These are phyloP conservation scores for Lethocerus indicus DNA, from an alignment of 1,140 invertebrate species.

Conservation along the genomic window DNA sequence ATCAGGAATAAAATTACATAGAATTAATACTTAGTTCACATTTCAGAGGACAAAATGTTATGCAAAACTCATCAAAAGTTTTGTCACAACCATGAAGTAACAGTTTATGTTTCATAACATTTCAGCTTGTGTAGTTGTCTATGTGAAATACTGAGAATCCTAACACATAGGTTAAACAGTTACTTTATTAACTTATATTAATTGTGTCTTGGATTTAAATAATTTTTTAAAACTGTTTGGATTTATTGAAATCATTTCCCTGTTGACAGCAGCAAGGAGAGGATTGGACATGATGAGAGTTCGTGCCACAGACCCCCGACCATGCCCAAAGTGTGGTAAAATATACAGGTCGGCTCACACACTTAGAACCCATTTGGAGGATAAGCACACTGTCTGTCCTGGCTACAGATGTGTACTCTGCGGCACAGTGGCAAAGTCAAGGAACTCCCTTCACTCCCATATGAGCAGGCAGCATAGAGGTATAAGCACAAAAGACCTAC, in stretches of 20 bases:
- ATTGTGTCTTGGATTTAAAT: background rate
- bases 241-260: background rate
- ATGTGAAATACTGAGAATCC: too few species aligned
- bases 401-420: constrained; percentile 81
- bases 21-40: too few species aligned
- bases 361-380: constrained; percentile 72
- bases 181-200: too few species aligned
- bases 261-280: constrained; percentile 35
- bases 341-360: constrained; percentile 79
- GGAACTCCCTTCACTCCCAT: constrained; percentile 79
- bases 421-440: constrained; percentile 78
- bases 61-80: too few species aligned
- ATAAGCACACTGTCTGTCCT: constrained; percentile 82
- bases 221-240: background rate
- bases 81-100: too few species aligned
- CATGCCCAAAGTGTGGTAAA: constrained; percentile 83
- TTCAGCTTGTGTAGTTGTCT: too few species aligned
- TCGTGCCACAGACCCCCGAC: constrained; percentile 73
- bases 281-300: constrained; percentile 69
- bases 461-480: constrained; percentile 83
- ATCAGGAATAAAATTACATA: too few species aligned
- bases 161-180: too few species aligned
- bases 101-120: too few species aligned
- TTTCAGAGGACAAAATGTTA: too few species aligned
- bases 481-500: constrained; percentile 80